Evolutionary conservation across 2,113 vertebrate genomes (phyloP).

Genomic region (Halcyon malimbica): DNA sequence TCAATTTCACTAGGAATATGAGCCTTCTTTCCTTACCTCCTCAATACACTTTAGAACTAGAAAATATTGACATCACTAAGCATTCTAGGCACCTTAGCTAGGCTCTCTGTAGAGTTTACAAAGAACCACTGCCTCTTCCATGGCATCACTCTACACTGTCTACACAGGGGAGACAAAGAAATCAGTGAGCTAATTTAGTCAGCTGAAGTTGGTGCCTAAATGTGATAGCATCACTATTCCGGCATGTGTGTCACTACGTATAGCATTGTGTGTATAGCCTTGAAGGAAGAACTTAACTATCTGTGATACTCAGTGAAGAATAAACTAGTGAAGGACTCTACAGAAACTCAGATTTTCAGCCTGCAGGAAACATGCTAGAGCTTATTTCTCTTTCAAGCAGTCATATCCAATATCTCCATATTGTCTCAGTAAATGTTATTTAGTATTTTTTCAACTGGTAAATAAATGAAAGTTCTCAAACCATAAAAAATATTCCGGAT

Average conservation of each 20-base stretch:
- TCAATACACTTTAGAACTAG: neutral
- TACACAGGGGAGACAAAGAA: neutral
- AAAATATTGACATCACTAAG: neutral
- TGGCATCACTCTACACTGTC: neutral
- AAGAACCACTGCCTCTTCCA: neutral
- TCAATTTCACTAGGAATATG: neutral
- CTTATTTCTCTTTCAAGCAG: neutral
- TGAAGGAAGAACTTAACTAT: neutral
- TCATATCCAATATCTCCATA: neutral
- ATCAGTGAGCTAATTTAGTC: neutral
- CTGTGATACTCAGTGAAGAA: neutral
- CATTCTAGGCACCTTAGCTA: neutral
- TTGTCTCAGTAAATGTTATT: neutral
- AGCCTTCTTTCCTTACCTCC: neutral
- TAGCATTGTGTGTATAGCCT: neutral
- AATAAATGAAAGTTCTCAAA: conserved; percentile 72
- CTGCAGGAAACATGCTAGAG: neutral
- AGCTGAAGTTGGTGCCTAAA: neutral
- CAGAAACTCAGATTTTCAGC: neutral
- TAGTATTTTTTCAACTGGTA: neutral
- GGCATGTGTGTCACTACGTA: neutral
- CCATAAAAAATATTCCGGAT: conserved; percentile 97
- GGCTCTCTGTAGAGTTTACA: neutral
- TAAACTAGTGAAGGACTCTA: neutral
- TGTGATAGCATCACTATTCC: neutral